Evolutionary conservation across 1,140 invertebrate genomes (phyloP).

Genomic region (Battus philenor): DNA sequence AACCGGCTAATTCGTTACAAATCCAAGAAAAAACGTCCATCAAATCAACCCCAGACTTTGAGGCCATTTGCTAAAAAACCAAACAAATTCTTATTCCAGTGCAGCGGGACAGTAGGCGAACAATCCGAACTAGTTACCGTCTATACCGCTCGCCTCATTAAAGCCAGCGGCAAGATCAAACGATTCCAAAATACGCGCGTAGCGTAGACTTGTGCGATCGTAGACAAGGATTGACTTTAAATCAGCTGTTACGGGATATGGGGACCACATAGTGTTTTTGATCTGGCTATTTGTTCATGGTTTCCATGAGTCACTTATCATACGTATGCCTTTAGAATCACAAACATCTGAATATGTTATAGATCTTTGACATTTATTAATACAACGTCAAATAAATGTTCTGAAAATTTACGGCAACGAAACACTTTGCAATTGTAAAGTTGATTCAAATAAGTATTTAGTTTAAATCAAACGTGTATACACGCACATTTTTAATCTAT

Average conservation of each 20-base stretch:
- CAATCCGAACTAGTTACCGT: slow-evolving; percentile 63
- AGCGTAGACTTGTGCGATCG: slow-evolving; percentile 42
- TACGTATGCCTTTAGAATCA: slow-evolving; percentile 1
- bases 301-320: slow-evolving; percentile 3
- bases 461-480: too few relatives aligned
- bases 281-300: slow-evolving; percentile 5
- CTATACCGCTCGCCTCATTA: slow-evolving; percentile 63
- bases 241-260: slow-evolving; percentile 17
- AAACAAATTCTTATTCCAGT: slow-evolving; percentile 36
- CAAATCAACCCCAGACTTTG: slow-evolving; percentile 19
- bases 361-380: too few relatives aligned
- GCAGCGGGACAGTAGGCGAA: slow-evolving; percentile 44
- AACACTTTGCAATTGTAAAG: too few relatives aligned
- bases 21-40: neutral
- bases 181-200: slow-evolving; percentile 59
- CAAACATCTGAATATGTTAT: neutral
- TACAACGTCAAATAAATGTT: too few relatives aligned
- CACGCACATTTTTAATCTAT: too few relatives aligned
- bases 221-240: slow-evolving; percentile 33
- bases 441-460: too few relatives aligned
- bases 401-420: too few relatives aligned
- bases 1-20: too few relatives aligned
- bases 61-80: slow-evolving; percentile 28
- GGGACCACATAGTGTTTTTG: slow-evolving; percentile 11
- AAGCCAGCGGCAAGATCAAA: slow-evolving; percentile 68